Base-by-base conservation (phyloP, 2,888 invertebrate species). In the Andrena camellia region DNA sequence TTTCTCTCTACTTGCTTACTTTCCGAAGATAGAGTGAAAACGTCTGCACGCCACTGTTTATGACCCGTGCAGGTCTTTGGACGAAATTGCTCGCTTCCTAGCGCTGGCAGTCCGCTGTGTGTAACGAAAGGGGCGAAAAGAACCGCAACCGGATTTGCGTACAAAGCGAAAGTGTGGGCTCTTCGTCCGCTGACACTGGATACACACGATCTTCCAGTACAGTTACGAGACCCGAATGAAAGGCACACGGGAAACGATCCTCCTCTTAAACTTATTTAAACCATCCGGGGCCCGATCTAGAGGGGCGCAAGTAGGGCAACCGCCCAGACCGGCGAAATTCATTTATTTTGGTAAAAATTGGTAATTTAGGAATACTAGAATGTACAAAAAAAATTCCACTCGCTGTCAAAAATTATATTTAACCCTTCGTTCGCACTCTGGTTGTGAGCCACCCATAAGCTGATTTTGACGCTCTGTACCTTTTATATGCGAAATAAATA, bases 151-250 rank as follows among this genome's bases (percentile, higher is more conserved):
- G 57, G 48, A 78, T 80, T 71, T 54, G 48, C 64, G 57, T 60
- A 50, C 33, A 29, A 63, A 81, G 62, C 72, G 80, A 68, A 80
- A 80, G 66, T 29, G n/a, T 42, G 17, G 17, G 42, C 42, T 42
- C 17, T 42, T 42, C 42, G 42, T 17, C 42, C 5, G 17, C n/a
- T 31, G 20, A 74, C 66, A n/a, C 10, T 48, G 50, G 78, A 29
- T 23, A 42, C 42, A 13, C 52, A 69, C 23, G 10, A 79, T 71
- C 31, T 31, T 80, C 17, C 31, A 0, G 52, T 42, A 17, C 60
- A 33, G 48, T 60, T 71, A 48, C 52, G n/a, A 48, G 31, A 10
- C 17, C 23, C 54, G 33, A 71, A 52, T 59, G 48, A 20, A 10
- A 59, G 33, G 52, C 64, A 35, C 69, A 29, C 33, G 26, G 31